Evolutionary conservation across 1,140 invertebrate species (phyloP).

Genomic region (Apis mellifera): DNA sequence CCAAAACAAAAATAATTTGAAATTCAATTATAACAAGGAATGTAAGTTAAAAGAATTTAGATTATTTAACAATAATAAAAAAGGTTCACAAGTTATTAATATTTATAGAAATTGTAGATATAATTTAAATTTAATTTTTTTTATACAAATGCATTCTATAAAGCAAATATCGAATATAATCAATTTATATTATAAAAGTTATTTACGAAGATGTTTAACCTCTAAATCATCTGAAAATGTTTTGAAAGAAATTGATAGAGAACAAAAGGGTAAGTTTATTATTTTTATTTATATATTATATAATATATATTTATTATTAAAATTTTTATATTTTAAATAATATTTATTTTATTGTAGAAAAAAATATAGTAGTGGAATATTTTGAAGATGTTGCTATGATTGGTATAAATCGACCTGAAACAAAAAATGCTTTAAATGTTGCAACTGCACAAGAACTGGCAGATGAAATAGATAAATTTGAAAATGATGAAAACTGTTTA

Average conservation of each 20-base stretch:
- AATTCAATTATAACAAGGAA: neutral
- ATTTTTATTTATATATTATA: neutral
- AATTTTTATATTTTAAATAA: neutral
- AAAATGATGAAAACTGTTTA: slow-evolving; percentile 86
- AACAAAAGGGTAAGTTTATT: slow-evolving; percentile 56
- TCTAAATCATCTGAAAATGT: slow-evolving; percentile 23
- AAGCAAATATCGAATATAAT: slow-evolving; percentile 38
- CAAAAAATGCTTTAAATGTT: slow-evolving; percentile 90
- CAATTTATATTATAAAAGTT: neutral
- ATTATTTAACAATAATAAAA: neutral
- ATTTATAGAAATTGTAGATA: neutral
- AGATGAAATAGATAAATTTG: slow-evolving; percentile 89
- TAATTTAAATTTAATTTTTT: neutral
- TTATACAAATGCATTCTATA: slow-evolving; percentile 46
- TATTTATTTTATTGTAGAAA: slow-evolving; percentile 68
- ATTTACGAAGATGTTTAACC: slow-evolving; percentile 48
- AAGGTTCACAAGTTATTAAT: too few species aligned
- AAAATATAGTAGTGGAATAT: slow-evolving; percentile 83
- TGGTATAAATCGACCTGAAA: slow-evolving; percentile 92
- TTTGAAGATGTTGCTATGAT: slow-evolving; percentile 87
- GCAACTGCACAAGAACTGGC: slow-evolving; percentile 85
- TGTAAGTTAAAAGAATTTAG: neutral
- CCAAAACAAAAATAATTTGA: neutral
- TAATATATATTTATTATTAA: neutral
- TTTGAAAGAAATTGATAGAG: slow-evolving; percentile 29